Percentiles rank a stretch among this genome's conserved stretches.
Conservation (phyloP, 2,888 invertebrate genomes). For the Cynaeus angustus region DNA sequence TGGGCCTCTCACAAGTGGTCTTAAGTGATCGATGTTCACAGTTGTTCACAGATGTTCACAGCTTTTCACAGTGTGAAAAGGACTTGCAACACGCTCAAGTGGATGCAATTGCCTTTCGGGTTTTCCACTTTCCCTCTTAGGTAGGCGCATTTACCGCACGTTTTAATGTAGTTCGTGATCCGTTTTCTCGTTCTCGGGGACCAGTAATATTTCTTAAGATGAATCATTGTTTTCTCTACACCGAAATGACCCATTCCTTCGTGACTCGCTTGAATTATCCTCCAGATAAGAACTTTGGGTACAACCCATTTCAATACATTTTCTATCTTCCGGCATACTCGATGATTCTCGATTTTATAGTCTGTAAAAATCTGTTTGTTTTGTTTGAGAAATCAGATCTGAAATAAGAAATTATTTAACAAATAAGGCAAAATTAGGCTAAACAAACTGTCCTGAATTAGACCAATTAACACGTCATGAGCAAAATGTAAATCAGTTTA, state of each 20-base stretch:
- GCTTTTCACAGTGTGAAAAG: conserved; percentile 25
- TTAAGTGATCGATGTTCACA: conserved; percentile 16
- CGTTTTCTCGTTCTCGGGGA: conserved; percentile 49
- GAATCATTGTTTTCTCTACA: conserved; percentile 48
- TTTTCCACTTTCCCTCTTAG: conserved; percentile 8
- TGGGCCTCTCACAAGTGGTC: conserved; percentile 10
- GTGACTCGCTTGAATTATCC: conserved; percentile 47
- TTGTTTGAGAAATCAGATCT: no score
- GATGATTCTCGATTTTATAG: neutral
- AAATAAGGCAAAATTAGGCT: no score
- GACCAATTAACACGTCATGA: no score
- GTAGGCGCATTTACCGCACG: conserved; percentile 48
- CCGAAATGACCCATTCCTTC: conserved; percentile 54
- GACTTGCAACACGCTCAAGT: conserved; percentile 19
- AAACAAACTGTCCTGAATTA: no score
- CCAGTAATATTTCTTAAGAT: conserved; percentile 50
- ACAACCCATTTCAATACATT: conserved; percentile 15
- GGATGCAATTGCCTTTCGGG: conserved; percentile 38
- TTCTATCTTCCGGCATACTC: conserved; percentile 7
- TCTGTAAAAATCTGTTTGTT: neutral
- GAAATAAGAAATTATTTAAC: no score
- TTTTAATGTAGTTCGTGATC: conserved; percentile 44
- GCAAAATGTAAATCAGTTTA: no score
- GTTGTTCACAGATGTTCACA: no score
- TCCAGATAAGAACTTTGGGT: conserved; percentile 28